phyloP scores from a whole-genome alignment of 1,140 invertebrate genomes.

The Eumeta japonica region DNA sequence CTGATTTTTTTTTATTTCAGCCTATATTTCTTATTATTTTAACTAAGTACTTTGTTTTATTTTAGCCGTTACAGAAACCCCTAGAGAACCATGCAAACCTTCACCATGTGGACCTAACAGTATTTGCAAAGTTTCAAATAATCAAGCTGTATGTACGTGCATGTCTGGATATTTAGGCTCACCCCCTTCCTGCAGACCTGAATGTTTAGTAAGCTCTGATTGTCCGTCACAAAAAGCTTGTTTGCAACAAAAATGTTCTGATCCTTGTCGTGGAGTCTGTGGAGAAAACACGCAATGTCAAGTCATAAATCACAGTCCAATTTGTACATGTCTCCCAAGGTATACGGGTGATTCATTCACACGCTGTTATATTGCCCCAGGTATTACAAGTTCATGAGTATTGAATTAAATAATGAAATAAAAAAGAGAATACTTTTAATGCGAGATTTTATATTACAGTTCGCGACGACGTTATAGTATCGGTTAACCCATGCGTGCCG shows the following conservation, averaged over 20 bases:
- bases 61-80: constrained; percentile 27
- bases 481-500: constrained; percentile 62
- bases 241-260: constrained; percentile 55
- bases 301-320: constrained; percentile 58
- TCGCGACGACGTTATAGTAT: constrained; percentile 28
- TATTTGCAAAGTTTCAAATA: constrained; percentile 66
- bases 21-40: no score
- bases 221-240: constrained; percentile 50
- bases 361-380: constrained; percentile 47
- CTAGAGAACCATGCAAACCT: constrained; percentile 66
- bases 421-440: constrained; percentile 5
- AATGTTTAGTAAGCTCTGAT: constrained; percentile 58
- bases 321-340: constrained; percentile 54
- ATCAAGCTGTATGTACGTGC: constrained; percentile 70
- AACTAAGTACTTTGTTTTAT: constrained; percentile 7
- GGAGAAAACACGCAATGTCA: constrained; percentile 60
- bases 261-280: constrained; percentile 62
- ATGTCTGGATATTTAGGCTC: constrained; percentile 48
- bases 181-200: constrained; percentile 57
- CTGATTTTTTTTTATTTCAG: no score
- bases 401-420: constrained; percentile 16
- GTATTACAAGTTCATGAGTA: constrained; percentile 41
- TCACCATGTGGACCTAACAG: constrained; percentile 78
- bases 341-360: constrained; percentile 63
- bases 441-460: constrained; percentile 27